A percentile compares a stretch with the other conserved stretches of the same genome.
phyloP scores from a whole-genome alignment of 1,140 invertebrate genomes.

The Antheraea pernyi region DNA sequence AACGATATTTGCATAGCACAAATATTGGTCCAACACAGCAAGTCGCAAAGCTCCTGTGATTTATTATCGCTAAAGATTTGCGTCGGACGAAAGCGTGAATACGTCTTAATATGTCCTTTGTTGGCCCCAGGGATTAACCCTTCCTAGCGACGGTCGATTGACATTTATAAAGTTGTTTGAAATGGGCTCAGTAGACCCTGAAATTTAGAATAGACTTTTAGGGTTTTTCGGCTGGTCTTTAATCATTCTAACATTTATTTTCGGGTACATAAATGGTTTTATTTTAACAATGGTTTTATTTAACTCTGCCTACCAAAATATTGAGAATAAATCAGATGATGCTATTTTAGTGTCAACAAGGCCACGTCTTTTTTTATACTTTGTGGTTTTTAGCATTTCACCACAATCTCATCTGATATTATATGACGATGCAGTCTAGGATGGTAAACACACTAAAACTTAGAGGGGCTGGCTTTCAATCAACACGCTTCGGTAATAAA shows the following conservation, averaged over 20 bases:
- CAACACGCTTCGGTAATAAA: too few species aligned
- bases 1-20: neutral
- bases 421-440: too few species aligned
- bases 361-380: too few species aligned
- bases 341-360: too few species aligned
- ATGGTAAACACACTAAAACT: too few species aligned
- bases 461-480: too few species aligned
- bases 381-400: too few species aligned
- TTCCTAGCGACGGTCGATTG: conserved; percentile 8
- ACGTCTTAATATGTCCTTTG: conserved; percentile 28
- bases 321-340: too few species aligned
- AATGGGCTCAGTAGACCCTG: neutral
- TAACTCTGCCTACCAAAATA: too few species aligned
- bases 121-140: conserved; percentile 19
- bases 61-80: conserved; percentile 19
- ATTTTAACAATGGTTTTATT: too few species aligned
- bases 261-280: neutral
- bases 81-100: conserved; percentile 14
- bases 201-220: neutral
- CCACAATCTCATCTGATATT: too few species aligned
- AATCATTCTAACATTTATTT: neutral
- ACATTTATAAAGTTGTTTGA: conserved; percentile 16
- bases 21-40: neutral
- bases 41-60: conserved; percentile 7
- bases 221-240: neutral